Evolutionary conservation across 2,113 vertebrate species (phyloP), one percentile per base, ranked within the genome.

Genomic region (Rafetus swinhoei): DNA sequence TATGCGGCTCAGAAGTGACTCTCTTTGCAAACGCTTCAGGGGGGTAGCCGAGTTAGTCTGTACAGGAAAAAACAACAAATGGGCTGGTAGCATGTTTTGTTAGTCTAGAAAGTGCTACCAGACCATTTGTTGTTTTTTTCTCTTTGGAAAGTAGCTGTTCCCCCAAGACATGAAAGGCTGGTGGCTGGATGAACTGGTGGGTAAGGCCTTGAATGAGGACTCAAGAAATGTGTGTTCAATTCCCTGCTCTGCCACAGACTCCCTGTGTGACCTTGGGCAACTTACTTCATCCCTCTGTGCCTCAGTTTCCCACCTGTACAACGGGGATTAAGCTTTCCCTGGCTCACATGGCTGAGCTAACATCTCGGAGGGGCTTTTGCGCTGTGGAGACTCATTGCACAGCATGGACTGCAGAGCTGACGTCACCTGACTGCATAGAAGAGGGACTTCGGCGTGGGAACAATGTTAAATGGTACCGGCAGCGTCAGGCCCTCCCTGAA

Each of bases 391-490:
- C 65, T 72, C 18, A 9, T 21, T 35, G 65, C n/a, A 0, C 18
- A 2, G n/a, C 2, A 11, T 10, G 6, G 74, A 2, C 6, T 10
- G 39, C 5, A 19, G n/a, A 21, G 35, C 35, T 7, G 59, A 12
- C 5, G 2, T 16, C 88, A 99, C 99, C 99, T 98, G 95, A 99
- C 32, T 15, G 98, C 82, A 91, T 99, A 99, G 96, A 98, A 99
- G 82, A 97, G 1, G 9, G 98, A 97, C 97, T 99, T 99, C 6
- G 98, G 99, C 15, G 99, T 99, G 9, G 98, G 98, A 80, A 99
- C 98, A 95, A 99, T 98, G 95, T 99, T 99, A 96, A 99, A 99
- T 45, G 99, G 99, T 56, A 99, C 99, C 0, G 99, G 99, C 92
- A 99, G 98, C 1, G 98, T 99, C 95, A 99, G 97, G 27, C 99